These are phyloP conservation scores for Xestoiulus laeticollis DNA, from an alignment of 2,888 invertebrate species.

Conservation along the genomic window DNA sequence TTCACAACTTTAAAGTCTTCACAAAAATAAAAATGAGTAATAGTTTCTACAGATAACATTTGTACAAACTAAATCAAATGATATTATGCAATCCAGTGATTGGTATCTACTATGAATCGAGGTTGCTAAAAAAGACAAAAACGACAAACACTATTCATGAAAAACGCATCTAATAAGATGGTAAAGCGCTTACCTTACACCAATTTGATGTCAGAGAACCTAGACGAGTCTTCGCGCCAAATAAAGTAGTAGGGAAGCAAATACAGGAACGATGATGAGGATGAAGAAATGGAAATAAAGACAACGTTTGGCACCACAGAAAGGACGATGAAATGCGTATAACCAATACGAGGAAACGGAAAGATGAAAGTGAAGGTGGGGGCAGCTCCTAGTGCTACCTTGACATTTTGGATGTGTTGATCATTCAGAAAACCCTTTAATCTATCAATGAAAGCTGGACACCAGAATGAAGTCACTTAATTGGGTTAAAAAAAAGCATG, in stretches of 20 bases:
- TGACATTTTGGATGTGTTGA: conserved; percentile 1
- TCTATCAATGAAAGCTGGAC: not conserved
- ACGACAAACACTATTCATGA: not conserved
- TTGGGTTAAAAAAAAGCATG: not conserved
- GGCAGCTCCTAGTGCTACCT: conserved; percentile 23
- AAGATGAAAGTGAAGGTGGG: conserved; percentile 40
- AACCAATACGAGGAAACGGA: conserved; percentile 22
- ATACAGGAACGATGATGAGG: not conserved
- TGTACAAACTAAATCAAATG: too few species aligned
- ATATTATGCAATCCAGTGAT: too few species aligned
- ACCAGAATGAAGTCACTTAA: conserved; percentile 3
- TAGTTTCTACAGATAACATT: too few species aligned
- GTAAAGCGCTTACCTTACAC: not conserved
- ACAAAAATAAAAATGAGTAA: too few species aligned
- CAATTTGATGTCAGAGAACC: conserved; percentile 6
- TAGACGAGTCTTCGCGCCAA: not conserved
- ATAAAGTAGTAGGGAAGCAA: not conserved
- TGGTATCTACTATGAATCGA: too few species aligned
- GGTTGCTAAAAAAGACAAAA: too few species aligned
- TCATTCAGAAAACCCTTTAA: not conserved
- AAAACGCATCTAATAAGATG: not conserved
- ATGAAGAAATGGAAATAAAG: not conserved
- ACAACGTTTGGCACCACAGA: not conserved
- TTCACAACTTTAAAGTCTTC: too few species aligned
- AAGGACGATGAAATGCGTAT: not conserved